Percentiles rank a stretch among this genome's conserved stretches.
These are phyloP conservation scores for Diarsia mendica DNA, from an alignment of 2,888 invertebrate genomes.

Conservation along the genomic window DNA sequence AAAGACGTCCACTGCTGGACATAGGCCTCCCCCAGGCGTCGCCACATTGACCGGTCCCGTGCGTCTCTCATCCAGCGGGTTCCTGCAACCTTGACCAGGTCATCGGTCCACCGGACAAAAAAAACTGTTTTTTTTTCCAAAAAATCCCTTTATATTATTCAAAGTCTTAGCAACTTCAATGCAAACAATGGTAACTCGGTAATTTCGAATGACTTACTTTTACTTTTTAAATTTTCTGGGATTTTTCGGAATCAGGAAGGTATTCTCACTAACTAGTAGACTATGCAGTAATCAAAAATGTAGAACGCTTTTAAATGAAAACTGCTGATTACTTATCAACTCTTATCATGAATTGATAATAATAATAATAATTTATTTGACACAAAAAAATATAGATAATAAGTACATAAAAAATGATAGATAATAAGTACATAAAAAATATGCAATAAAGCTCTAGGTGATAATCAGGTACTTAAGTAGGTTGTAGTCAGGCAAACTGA, in stretches of 20 bases:
- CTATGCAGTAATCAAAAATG: background rate
- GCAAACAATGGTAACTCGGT: no score
- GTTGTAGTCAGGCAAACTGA: background rate
- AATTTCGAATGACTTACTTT: no score
- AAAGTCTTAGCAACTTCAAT: background rate
- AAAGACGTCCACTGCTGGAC: no score
- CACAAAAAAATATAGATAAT: no score
- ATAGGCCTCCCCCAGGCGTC: no score
- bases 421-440: background rate
- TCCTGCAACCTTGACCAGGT: no score
- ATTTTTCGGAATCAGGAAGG: background rate
- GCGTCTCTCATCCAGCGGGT: no score
- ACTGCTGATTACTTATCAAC: background rate
- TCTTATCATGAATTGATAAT: background rate
- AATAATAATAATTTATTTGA: no score
- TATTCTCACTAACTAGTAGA: background rate
- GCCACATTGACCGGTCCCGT: no score
- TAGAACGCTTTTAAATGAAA: background rate
- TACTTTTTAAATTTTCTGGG: background rate
- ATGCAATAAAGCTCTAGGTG: background rate
- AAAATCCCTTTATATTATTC: background rate
- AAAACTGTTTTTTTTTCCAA: background rate
- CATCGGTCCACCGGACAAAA: no score
- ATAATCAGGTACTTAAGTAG: background rate
- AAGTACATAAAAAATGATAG: no score